A percentile compares a stretch with the other conserved stretches of the same genome.
These are phyloP conservation scores for Lampris megalopsis DNA, from an alignment of 2,113 vertebrate species.

Conservation along the genomic window DNA sequence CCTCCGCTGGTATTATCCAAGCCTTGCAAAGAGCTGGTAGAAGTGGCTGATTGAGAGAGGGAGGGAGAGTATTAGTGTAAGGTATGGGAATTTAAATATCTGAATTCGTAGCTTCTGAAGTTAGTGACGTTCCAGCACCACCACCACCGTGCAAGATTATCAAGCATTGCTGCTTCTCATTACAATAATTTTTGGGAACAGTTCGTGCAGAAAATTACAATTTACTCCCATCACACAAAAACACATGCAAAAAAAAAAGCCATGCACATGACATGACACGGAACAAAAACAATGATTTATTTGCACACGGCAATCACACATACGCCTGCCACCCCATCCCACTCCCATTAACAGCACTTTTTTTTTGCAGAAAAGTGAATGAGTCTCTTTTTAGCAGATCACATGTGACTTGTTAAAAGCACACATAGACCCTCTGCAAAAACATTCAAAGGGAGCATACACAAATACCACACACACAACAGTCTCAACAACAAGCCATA, in stretches of 20 bases:
- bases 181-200: neutral
- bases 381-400: too few species aligned
- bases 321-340: neutral
- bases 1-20: constrained; percentile 96
- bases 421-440: too few species aligned
- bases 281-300: constrained; percentile 15
- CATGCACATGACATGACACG: neutral
- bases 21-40: constrained; percentile 92
- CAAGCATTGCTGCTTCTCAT: neutral
- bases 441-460: too few species aligned
- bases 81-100: neutral
- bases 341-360: neutral
- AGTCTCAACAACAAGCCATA: neutral
- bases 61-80: neutral
- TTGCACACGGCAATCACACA: constrained; percentile 13
- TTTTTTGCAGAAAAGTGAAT: neutral
- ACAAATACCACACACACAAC: neutral
- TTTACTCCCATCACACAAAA: neutral
- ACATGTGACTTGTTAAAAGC: too few species aligned
- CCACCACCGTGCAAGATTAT: neutral
- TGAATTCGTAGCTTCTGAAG: neutral
- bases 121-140: neutral
- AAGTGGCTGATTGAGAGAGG: constrained; percentile 87
- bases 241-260: neutral
- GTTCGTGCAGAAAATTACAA: neutral